Evolutionary conservation across 2,113 vertebrate species (phyloP), one percentile per base, ranked within the genome.

Genomic region (Megaceryle torquata): DNA sequence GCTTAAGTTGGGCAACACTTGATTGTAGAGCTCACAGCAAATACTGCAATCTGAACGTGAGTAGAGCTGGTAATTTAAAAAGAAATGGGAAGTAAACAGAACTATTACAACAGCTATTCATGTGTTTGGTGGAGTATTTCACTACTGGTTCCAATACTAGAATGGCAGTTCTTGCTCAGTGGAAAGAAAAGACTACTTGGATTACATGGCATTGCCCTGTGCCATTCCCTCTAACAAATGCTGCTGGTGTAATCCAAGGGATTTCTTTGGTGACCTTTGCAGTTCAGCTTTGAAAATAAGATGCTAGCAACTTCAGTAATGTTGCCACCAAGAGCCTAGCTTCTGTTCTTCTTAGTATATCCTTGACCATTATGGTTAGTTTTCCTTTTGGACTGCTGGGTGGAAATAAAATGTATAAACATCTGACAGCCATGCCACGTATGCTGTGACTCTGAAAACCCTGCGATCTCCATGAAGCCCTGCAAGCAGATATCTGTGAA

Each of bases 41-140:
- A 41, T 80, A 24, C 37, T 91, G 33, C 33, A 44, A 17, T 24
- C 21, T 9, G 4, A 80, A 44, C 43, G 18, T 3, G 25, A 94
- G 39, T 20, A 41, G n/a, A 78, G 28, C 41, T 96, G 79, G n/a
- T 95, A 70, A 85, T 77, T 70, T 75, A 37, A 48, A 90, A 88
- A 81, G 81, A 90, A 96, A 77, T 72, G 43, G 84, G 96, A 97
- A 97, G 70, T 93, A 83, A 98, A 92, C 83, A 86, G 70, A 91
- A 15, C 37, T 86, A 25, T 97, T 96, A 57, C 56, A 94, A 70
- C 87, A 96, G 70, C 65, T 89, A 31, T 80, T 77, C 11, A 16
- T 91, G 33, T 91, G 41, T 68, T 89, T 63, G 61, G 51, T 85
- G 63, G 54, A 44, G 53, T 57, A 54, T 96, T 97, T 97, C 91